Conservation (phyloP, 2,113 vertebrate species). For the Elaphurus davidianus region DNA sequence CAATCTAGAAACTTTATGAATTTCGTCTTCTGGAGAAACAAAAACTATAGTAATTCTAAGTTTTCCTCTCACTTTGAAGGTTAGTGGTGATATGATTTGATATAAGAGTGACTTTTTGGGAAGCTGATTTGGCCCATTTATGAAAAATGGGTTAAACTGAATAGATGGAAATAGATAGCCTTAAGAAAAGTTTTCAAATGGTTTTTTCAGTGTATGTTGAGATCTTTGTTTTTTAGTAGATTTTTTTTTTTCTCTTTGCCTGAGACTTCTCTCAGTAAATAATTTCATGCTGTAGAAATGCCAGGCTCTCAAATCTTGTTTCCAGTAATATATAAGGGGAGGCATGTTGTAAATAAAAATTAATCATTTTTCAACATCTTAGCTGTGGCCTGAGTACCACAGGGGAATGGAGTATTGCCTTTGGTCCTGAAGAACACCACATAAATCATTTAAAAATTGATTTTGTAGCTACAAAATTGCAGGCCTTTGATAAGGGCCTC, state of each 20-base stretch:
- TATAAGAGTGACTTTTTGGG: neutral
- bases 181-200: neutral
- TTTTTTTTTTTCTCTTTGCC: neutral
- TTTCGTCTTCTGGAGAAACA: neutral
- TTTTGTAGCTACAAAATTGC: slow-evolving; percentile 25
- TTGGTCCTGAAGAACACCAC: neutral
- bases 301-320: neutral
- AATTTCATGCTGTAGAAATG: slow-evolving; percentile 30
- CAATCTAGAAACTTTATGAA: neutral
- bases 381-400: neutral
- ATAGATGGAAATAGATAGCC: neutral
- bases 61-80: neutral
- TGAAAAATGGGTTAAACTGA: neutral
- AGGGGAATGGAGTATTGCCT: slow-evolving; percentile 34
- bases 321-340: slow-evolving; percentile 24
- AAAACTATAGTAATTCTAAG: neutral
- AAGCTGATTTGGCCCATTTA: slow-evolving; percentile 28
- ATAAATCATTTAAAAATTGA: slow-evolving; percentile 65
- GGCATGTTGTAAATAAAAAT: slow-evolving; percentile 38
- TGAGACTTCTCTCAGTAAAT: neutral
- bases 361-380: slow-evolving; percentile 54
- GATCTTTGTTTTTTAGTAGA: neutral
- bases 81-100: neutral
- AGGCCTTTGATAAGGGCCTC: slow-evolving; percentile 26
- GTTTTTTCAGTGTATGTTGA: neutral